Evolutionary conservation across 2,888 invertebrate genomes (phyloP).

Genomic region (Spilosoma lubricipeda): DNA sequence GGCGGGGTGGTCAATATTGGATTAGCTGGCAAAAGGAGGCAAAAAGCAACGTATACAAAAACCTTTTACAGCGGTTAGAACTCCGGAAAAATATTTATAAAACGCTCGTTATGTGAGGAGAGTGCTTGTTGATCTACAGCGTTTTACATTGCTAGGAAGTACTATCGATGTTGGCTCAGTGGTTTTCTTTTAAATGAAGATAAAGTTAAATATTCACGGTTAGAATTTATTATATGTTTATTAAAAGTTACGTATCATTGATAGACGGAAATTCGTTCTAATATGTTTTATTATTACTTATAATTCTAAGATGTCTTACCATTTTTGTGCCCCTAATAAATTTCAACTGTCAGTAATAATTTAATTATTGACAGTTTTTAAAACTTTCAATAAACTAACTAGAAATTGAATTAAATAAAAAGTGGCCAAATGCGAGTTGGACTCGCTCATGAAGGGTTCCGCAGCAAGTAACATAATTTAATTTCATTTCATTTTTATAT

Average conservation of each 20-base stretch:
- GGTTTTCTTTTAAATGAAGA: conserved; percentile 4
- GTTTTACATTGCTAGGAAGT: conserved; percentile 15
- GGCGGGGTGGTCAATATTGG: conserved; percentile 85
- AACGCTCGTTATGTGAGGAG: conserved; percentile 68
- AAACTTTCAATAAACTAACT: neutral
- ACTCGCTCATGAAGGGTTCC: too few relatives aligned
- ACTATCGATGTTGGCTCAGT: conserved; percentile 5
- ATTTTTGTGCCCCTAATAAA: neutral
- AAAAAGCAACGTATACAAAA: conserved; percentile 87
- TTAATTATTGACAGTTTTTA: too few relatives aligned
- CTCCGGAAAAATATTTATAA: conserved; percentile 83
- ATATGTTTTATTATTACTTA: neutral
- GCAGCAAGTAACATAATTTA: too few relatives aligned
- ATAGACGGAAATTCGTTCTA: neutral
- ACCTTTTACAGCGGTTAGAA: conserved; percentile 85
- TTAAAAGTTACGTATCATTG: neutral
- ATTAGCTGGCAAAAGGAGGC: conserved; percentile 86
- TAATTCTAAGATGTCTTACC: neutral
- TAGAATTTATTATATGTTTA: neutral
- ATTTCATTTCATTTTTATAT: too few relatives aligned
- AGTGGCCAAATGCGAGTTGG: too few relatives aligned
- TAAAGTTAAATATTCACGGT: neutral
- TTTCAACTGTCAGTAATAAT: too few relatives aligned
- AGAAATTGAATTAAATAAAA: neutral
- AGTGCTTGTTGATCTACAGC: conserved; percentile 52